phyloP scores from a whole-genome alignment of 2,113 vertebrate genomes.

The Psittacara wagleri region DNA sequence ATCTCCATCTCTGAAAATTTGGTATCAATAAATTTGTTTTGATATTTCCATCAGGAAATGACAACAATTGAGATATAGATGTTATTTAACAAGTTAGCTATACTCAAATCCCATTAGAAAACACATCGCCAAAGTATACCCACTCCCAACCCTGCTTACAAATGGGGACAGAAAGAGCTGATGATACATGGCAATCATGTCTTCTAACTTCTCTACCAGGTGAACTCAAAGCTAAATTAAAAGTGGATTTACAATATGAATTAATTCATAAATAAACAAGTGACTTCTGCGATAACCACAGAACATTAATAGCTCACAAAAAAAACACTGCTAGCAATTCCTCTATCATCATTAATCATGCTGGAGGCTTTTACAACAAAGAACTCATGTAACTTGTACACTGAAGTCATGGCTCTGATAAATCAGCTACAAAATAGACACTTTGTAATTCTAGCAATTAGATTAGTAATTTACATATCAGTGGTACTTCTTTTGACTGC shows the following conservation, averaged over 20 bases:
- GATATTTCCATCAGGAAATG: not conserved
- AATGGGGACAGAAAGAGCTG: not conserved
- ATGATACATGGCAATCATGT: not conserved
- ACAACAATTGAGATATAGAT: not conserved
- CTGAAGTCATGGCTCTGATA: not conserved
- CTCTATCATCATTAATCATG: not conserved
- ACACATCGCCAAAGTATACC: not conserved
- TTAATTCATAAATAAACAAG: not conserved
- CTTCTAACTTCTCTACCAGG: not conserved
- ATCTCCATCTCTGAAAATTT: not conserved
- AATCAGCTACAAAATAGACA: not conserved
- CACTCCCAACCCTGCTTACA: not conserved
- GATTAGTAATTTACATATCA: not conserved
- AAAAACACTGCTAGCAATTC: not conserved
- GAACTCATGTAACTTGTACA: not conserved
- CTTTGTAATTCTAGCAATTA: not conserved
- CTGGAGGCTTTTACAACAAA: not conserved
- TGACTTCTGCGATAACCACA: not conserved
- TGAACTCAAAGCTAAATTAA: not conserved
- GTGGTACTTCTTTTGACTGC: not conserved
- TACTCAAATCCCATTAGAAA: not conserved
- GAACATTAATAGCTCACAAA: not conserved
- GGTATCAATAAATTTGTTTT: not conserved
- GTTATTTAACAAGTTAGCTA: not conserved
- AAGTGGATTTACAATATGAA: not conserved